Conservation (phyloP, 2,797 vertebrate species). For the Scolopax rusticola region DNA sequence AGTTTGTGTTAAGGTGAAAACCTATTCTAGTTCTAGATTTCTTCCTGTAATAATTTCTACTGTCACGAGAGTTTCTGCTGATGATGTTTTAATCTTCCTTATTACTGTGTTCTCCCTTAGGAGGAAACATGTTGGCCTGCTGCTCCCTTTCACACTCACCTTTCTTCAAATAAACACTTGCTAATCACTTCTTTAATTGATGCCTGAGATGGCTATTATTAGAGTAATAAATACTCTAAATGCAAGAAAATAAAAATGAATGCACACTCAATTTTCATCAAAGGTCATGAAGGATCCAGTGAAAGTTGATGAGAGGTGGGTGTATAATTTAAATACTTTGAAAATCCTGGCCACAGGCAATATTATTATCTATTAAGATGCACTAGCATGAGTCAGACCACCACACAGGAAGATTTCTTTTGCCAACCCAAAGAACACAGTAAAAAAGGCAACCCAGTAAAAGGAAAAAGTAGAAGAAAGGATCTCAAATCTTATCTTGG, state of each 20-base stretch:
- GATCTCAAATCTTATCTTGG: background rate
- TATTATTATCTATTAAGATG: background rate
- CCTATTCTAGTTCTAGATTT: background rate
- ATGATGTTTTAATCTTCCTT: background rate
- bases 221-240: background rate
- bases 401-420: background rate
- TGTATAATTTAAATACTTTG: background rate
- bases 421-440: background rate
- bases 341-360: background rate
- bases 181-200: background rate
- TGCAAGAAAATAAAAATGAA: slow-evolving; percentile 17
- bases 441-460: background rate
- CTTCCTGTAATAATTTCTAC: background rate
- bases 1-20: background rate
- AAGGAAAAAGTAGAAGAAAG: background rate
- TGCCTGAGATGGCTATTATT: background rate
- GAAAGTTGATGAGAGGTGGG: background rate
- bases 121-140: background rate
- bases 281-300: background rate
- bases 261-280: background rate
- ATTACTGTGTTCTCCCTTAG: background rate
- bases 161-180: slow-evolving; percentile 2
- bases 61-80: background rate
- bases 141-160: background rate
- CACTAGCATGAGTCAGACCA: background rate